A percentile compares a stretch with the other conserved stretches of the same genome.
These are phyloP conservation scores for Pipra filicauda DNA, from an alignment of 2,113 vertebrate species.

Conservation along the genomic window DNA sequence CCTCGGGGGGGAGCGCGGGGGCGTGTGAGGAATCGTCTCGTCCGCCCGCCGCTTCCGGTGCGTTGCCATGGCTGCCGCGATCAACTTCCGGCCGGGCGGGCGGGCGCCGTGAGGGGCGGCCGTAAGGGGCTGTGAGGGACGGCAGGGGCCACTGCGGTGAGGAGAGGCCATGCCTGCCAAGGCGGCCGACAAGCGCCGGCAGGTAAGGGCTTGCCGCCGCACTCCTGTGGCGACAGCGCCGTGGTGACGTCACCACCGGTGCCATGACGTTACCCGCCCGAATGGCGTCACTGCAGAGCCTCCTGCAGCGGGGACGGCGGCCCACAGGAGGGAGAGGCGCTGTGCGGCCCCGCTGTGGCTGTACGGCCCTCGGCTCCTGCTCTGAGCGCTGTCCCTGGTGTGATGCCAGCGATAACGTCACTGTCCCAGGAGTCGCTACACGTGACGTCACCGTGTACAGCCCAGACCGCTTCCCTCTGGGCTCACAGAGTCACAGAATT, in stretches of 20 bases:
- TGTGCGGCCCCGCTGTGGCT: too few species aligned
- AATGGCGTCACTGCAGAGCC: not conserved
- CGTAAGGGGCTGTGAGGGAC: not conserved
- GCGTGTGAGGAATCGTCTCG: accelerated
- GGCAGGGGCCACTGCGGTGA: not conserved
- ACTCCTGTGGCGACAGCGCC: not conserved
- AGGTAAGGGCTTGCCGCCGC: conserved; percentile 46
- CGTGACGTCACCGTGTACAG: accelerated
- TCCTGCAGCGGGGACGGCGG: not conserved
- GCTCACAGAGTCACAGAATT: not conserved
- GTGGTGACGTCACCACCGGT: accelerated
- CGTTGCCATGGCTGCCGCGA: conserved; percentile 8
- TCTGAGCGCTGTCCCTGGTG: accelerated
- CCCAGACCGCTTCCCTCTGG: not conserved
- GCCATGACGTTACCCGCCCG: not conserved
- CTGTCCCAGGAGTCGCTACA: accelerated
- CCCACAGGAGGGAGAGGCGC: not conserved
- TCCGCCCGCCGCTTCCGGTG: not conserved
- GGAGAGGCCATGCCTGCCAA: conserved; percentile 49
- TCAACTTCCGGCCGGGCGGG: conserved; percentile 27
- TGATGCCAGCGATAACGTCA: not conserved
- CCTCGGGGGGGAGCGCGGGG: too few species aligned
- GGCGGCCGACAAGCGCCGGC: conserved; percentile 2
- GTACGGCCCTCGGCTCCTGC: not conserved
- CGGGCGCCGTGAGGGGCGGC: not conserved